These are phyloP conservation scores for Pissodes strobi DNA, from an alignment of 1,140 invertebrate species.

Conservation along the genomic window DNA sequence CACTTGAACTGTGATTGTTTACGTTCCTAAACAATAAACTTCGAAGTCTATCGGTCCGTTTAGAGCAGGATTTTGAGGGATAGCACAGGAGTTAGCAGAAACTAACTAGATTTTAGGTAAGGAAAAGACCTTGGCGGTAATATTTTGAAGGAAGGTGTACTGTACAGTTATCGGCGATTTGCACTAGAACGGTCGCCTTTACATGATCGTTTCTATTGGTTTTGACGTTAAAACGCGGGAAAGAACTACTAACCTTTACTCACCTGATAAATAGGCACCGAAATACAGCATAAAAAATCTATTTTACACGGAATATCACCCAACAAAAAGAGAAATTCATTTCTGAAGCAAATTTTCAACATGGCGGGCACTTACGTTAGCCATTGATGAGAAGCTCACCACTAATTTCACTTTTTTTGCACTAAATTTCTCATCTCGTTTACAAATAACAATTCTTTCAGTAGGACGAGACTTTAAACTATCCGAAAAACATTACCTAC, in stretches of 20 bases:
- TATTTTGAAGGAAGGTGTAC: constrained; percentile 35
- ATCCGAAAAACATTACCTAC: constrained; percentile 50
- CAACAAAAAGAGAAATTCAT: constrained; percentile 32
- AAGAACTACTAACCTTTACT: constrained; percentile 48
- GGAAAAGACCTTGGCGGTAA: constrained; percentile 42
- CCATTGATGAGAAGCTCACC: constrained; percentile 44
- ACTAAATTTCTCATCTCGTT: constrained; percentile 16
- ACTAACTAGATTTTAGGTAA: background rate
- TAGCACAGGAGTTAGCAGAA: background rate
- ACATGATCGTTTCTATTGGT: constrained; percentile 43
- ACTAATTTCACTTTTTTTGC: constrained; percentile 36
- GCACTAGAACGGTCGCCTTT: constrained; percentile 43
- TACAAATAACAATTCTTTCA: constrained; percentile 33
- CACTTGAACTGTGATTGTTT: constrained; percentile 20
- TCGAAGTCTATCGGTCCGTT: no score
- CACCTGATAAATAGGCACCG: constrained; percentile 39
- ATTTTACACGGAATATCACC: constrained; percentile 22
- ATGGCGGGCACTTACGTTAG: constrained; percentile 54
- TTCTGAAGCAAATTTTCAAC: constrained; percentile 47
- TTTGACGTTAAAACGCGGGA: constrained; percentile 51
- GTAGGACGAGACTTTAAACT: constrained; percentile 29
- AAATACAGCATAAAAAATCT: constrained; percentile 36
- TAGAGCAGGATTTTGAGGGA: constrained; percentile 6
- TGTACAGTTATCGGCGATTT: constrained; percentile 34
- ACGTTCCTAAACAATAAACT: constrained; percentile 7